Evolutionary conservation across 1,140 invertebrate species (phyloP).

Genomic region (Penaeus chinensis): DNA sequence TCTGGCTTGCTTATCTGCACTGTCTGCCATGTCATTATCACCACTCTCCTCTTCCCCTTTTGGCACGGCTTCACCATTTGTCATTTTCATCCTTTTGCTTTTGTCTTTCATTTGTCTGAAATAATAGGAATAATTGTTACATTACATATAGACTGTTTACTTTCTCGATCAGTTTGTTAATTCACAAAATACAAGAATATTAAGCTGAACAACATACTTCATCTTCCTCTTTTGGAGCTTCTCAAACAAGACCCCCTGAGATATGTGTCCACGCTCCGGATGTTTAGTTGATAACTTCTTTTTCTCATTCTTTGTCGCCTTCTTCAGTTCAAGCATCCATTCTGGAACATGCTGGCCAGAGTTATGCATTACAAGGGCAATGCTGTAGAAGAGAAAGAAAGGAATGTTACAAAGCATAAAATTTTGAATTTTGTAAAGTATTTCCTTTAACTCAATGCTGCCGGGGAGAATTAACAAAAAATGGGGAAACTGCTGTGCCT

Average conservation of each 20-base stretch:
- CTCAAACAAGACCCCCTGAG: constrained; percentile 71
- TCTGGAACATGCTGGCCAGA: constrained; percentile 91
- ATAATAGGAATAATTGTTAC: not conserved
- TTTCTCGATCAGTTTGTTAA: too few species aligned
- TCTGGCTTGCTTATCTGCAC: too few species aligned
- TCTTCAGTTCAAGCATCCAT: constrained; percentile 87
- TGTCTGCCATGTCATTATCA: too few species aligned
- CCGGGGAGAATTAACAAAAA: too few species aligned
- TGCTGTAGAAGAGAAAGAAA: constrained; percentile 38
- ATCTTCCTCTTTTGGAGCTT: constrained; percentile 63
- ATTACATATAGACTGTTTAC: too few species aligned
- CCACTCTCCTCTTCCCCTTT: not conserved
- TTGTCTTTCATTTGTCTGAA: not conserved
- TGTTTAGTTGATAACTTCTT: constrained; percentile 74
- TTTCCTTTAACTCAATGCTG: too few species aligned
- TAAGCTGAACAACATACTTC: not conserved
- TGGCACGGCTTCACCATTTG: not conserved
- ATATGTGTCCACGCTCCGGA: constrained; percentile 75
- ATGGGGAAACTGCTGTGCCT: too few species aligned
- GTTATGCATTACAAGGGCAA: constrained; percentile 68
- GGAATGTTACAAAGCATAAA: not conserved
- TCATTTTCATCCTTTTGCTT: not conserved
- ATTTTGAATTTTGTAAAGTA: too few species aligned
- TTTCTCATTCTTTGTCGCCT: constrained; percentile 75
- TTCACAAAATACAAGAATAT: too few species aligned